Evolutionary conservation across 2,888 invertebrate genomes (phyloP), one percentile per base, ranked within the genome.

Genomic region (Anodontia alba): DNA sequence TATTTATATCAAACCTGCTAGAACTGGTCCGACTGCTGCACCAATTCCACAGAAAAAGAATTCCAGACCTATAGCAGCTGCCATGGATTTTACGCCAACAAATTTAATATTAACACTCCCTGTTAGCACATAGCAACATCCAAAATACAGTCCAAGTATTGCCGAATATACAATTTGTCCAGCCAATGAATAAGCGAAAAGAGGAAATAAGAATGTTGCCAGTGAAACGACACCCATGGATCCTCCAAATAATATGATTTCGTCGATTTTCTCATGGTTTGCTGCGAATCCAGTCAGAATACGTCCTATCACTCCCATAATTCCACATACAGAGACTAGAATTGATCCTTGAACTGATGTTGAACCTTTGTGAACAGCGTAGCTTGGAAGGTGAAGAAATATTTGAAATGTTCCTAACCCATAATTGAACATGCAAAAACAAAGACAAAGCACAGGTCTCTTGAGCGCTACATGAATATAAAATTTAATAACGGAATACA

Each of bases 31-130:
- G 0, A 79, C 29, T 2, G 82, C 31, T 17, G 81, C 73, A 0
- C 84, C 84, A 17, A 84, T 23, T 7, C 81, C 84, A n/a, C 73
- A 79, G 51, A 80, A 81, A 73, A 80, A 79, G 29, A 84, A 79
- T 43, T 80, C 66, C 7, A 84, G 17, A 12, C 84, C 84, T 26
- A 78, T 77, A 0, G 84, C 81, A 1, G 84, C 76, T 3, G 84
- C 49, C 36, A 84, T 80, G 46, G 81, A 80, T 15, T 82, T 73
- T 0, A 84, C 68, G 7, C 78, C 84, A 10, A 82, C 78, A 49
- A 75, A 80, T 17, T 51, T 33, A 0, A 84, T 80, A 31, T 77
- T 78, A 31, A 84, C 73, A 17, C 46, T 51, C 8, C 80, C 54
- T 17, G 75, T 46, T 1, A 80, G 36, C 0, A 84, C 84, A 62